These are phyloP conservation scores for Diphyllodes magnificus DNA, from an alignment of 2,113 vertebrate species.

Conservation along the genomic window DNA sequence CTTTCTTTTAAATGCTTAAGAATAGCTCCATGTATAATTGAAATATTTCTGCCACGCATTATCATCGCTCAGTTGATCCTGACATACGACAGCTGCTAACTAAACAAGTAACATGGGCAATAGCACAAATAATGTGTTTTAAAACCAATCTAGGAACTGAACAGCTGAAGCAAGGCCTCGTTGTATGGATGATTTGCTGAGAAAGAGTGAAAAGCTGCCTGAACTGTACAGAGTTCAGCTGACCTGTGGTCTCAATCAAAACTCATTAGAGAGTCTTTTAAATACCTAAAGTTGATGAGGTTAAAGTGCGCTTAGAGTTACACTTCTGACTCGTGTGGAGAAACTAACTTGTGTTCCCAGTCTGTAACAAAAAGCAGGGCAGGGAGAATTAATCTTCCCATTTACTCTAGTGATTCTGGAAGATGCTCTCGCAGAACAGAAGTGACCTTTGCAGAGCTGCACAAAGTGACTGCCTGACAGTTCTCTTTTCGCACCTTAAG, in stretches of 20 bases:
- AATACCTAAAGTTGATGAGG: neutral
- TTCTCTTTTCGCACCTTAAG: neutral
- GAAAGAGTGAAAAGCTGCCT: neutral
- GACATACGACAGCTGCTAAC: constrained; percentile 8
- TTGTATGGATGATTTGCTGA: neutral
- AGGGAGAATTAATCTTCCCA: neutral
- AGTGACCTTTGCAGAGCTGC: neutral
- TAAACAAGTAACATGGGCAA: neutral
- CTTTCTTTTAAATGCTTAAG: neutral
- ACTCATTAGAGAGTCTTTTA: neutral
- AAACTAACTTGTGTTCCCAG: neutral
- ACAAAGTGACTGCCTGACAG: neutral
- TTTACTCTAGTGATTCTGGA: neutral
- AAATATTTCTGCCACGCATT: neutral
- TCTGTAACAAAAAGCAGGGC: neutral
- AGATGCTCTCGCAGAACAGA: neutral
- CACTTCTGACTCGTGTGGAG: neutral
- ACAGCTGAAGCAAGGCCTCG: neutral
- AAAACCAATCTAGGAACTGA: neutral
- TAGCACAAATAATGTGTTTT: neutral
- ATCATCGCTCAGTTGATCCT: neutral
- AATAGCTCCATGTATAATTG: neutral
- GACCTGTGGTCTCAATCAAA: neutral
- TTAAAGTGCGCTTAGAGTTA: neutral
- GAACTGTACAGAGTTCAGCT: neutral